Conservation (phyloP, 1,140 invertebrate genomes). For the Conopomorpha cramerella region DNA sequence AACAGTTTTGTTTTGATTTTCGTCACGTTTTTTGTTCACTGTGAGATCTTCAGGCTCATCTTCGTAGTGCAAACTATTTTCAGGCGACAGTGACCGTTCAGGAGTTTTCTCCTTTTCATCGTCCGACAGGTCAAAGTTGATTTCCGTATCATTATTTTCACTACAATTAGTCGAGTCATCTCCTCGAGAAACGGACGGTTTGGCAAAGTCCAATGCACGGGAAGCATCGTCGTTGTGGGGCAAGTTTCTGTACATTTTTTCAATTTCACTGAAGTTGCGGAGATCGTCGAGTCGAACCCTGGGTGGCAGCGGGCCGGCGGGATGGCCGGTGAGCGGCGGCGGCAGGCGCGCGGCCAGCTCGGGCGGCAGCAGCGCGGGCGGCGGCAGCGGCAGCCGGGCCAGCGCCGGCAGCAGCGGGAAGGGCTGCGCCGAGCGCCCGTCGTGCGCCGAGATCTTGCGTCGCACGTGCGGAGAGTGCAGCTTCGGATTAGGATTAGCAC, state of each 20-base stretch:
- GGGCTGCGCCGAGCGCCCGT: slow-evolving; percentile 86
- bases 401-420: slow-evolving; percentile 72
- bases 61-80: slow-evolving; percentile 34
- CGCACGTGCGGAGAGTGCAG: slow-evolving; percentile 93
- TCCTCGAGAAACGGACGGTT: slow-evolving; percentile 17
- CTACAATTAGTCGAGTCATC: slow-evolving; percentile 35
- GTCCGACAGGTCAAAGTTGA: slow-evolving; percentile 23
- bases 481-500: slow-evolving; percentile 98
- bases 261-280: slow-evolving; percentile 57
- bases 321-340: slow-evolving; percentile 61
- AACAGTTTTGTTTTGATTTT: slow-evolving; percentile 48
- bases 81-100: slow-evolving; percentile 13
- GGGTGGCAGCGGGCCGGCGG: slow-evolving; percentile 64
- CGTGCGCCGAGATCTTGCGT: slow-evolving; percentile 90
- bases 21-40: slow-evolving; percentile 68
- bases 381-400: slow-evolving; percentile 49
- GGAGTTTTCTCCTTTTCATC: slow-evolving; percentile 48
- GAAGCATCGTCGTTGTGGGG: slow-evolving; percentile 29
- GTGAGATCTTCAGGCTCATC: slow-evolving; percentile 71
- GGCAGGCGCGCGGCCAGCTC: slow-evolving; percentile 62
- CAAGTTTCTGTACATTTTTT: slow-evolving; percentile 56
- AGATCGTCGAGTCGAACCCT: slow-evolving; percentile 61
- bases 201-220: slow-evolving; percentile 36
- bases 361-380: slow-evolving; percentile 32
- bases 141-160: slow-evolving; percentile 34